Conservation (phyloP, 2,113 vertebrate species). For the Empidonax alnorum region DNA sequence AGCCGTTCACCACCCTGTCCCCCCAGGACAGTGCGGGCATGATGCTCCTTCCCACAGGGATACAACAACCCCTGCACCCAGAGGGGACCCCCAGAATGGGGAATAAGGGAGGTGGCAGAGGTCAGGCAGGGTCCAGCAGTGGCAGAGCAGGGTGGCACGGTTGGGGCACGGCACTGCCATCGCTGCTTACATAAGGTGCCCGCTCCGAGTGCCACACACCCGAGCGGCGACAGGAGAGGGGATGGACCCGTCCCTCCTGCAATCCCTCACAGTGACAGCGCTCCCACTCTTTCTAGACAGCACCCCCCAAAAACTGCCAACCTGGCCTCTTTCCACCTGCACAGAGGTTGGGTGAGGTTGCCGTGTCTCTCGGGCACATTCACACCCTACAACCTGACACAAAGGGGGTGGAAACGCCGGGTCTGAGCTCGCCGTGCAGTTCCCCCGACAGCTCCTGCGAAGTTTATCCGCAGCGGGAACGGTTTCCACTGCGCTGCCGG, state of each 20-base stretch:
- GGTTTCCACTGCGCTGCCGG: accelerated
- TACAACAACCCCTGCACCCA: not conserved
- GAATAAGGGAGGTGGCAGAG: not conserved
- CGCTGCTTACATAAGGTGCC: conserved; percentile 8
- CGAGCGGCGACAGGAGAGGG: not conserved
- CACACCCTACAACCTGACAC: not conserved
- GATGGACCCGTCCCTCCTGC: not conserved
- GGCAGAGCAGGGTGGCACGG: not conserved
- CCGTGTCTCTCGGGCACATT: not conserved
- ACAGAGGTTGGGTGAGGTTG: not conserved
- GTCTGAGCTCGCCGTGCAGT: accelerated
- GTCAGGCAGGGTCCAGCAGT: accelerated
- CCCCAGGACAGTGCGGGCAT: accelerated
- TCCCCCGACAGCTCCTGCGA: accelerated
- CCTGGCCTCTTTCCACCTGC: accelerated
- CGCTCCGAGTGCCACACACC: not conserved
- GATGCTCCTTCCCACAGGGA: accelerated
- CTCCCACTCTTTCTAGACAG: not conserved
- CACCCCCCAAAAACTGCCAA: not conserved
- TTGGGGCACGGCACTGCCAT: not conserved
- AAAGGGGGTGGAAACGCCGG: accelerated
- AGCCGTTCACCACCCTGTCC: accelerated
- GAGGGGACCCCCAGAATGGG: not conserved
- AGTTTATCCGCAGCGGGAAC: not conserved
- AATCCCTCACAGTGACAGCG: accelerated